phyloP scores from a whole-genome alignment of 1,140 invertebrate genomes.

The Zophobas atratus region DNA sequence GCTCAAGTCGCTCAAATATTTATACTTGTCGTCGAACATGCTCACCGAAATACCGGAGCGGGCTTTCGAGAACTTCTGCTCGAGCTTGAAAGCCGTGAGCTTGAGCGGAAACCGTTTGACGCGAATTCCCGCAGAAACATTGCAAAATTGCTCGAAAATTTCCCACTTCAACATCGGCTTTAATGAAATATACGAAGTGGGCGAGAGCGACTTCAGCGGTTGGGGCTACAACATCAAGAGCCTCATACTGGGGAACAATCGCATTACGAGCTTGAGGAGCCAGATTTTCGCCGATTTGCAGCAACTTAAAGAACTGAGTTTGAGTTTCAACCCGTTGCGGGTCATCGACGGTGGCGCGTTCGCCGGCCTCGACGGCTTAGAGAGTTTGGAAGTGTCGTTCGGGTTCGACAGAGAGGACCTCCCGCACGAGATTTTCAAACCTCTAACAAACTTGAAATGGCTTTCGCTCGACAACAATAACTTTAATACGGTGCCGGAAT shows the following conservation, averaged over 20 bases:
- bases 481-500: slow-evolving; percentile 78
- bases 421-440: slow-evolving; percentile 80
- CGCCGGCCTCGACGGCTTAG: slow-evolving; percentile 79
- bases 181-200: slow-evolving; percentile 85
- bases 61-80: slow-evolving; percentile 72
- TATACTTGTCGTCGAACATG: slow-evolving; percentile 88
- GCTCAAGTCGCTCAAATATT: slow-evolving; percentile 80
- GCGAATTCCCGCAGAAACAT: slow-evolving; percentile 77
- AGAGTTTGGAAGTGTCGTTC: slow-evolving; percentile 89
- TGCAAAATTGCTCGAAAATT: slow-evolving; percentile 80
- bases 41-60: slow-evolving; percentile 74
- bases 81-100: slow-evolving; percentile 82
- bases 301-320: slow-evolving; percentile 86
- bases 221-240: slow-evolving; percentile 89
- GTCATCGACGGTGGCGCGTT: slow-evolving; percentile 85
- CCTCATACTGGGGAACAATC: slow-evolving; percentile 88
- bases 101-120: slow-evolving; percentile 86
- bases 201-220: slow-evolving; percentile 80
- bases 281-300: slow-evolving; percentile 80
- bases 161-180: slow-evolving; percentile 90
- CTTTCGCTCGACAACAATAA: slow-evolving; percentile 92
- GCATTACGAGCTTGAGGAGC: slow-evolving; percentile 81
- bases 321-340: slow-evolving; percentile 90
- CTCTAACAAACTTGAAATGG: slow-evolving; percentile 83
- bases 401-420: slow-evolving; percentile 85